These are phyloP conservation scores for Erpornis zantholeuca DNA, from an alignment of 2,113 vertebrate genomes.

Conservation along the genomic window DNA sequence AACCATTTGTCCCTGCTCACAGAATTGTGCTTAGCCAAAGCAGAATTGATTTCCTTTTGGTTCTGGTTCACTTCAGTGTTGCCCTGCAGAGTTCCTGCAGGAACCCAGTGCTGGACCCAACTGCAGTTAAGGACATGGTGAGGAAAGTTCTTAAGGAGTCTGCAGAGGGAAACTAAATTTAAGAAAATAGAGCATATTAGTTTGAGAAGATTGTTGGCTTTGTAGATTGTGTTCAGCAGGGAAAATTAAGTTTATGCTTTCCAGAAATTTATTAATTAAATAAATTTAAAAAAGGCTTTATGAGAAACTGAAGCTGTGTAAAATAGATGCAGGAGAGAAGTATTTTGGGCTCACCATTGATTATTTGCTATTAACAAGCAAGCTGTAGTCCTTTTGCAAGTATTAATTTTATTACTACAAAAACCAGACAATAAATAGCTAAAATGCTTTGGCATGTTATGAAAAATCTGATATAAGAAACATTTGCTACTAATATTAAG, in stretches of 20 bases:
- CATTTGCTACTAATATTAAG: neutral
- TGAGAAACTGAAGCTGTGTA: neutral
- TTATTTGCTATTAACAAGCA: neutral
- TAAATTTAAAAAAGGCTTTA: neutral
- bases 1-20: neutral
- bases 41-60: neutral
- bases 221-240: neutral
- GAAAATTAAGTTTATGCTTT: neutral
- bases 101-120: neutral
- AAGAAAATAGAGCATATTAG: neutral
- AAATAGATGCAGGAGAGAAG: neutral
- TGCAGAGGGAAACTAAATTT: neutral
- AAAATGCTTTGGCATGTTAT: neutral
- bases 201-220: neutral
- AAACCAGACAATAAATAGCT: neutral
- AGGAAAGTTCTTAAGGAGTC: neutral
- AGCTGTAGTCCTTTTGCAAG: neutral
- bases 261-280: neutral
- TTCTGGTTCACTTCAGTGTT: neutral
- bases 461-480: neutral
- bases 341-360: neutral
- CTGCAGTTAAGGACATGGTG: neutral
- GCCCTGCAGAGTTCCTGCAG: neutral
- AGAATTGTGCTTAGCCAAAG: neutral
- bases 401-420: neutral